Evolutionary conservation across 2,888 invertebrate species (phyloP).

Genomic region (Eupelmus urozonus): DNA sequence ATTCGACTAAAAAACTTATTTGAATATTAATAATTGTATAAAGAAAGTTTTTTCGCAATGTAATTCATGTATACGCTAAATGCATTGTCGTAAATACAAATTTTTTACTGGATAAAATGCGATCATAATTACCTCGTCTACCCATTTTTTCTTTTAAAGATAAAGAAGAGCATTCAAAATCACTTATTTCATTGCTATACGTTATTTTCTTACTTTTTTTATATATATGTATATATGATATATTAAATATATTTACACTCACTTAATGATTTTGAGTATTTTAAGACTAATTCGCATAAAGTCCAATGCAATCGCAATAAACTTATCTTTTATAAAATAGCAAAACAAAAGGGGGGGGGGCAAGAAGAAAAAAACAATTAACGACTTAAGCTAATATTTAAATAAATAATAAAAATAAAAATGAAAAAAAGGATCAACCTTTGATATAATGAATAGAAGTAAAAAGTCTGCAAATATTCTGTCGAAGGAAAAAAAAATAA

Average conservation of each 20-base stretch:
- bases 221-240: too few species aligned
- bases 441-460: slow-evolving; percentile 34
- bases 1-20: slow-evolving; percentile 62
- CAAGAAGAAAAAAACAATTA: slow-evolving; percentile 41
- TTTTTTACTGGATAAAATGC: slow-evolving; percentile 53
- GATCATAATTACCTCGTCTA: slow-evolving; percentile 15
- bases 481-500: slow-evolving; percentile 47
- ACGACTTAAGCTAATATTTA: slow-evolving; percentile 29
- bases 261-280: slow-evolving; percentile 52
- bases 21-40: slow-evolving; percentile 60
- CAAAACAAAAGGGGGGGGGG: background rate
- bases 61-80: slow-evolving; percentile 53
- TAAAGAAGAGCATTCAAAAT: slow-evolving; percentile 48
- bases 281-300: slow-evolving; percentile 47
- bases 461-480: slow-evolving; percentile 31
- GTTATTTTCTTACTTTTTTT: slow-evolving; percentile 42
- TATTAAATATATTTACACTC: slow-evolving; percentile 58
- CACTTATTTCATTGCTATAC: slow-evolving; percentile 47
- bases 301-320: slow-evolving; percentile 17
- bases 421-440: slow-evolving; percentile 27
- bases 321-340: slow-evolving; percentile 3
- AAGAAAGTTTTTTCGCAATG: slow-evolving; percentile 53
- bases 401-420: slow-evolving; percentile 47
- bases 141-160: slow-evolving; percentile 33
- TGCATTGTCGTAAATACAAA: slow-evolving; percentile 56